Percentiles rank a stretch among this genome's conserved stretches.
phyloP scores from a whole-genome alignment of 2,888 invertebrate genomes.

The Acholoe squamosa region DNA sequence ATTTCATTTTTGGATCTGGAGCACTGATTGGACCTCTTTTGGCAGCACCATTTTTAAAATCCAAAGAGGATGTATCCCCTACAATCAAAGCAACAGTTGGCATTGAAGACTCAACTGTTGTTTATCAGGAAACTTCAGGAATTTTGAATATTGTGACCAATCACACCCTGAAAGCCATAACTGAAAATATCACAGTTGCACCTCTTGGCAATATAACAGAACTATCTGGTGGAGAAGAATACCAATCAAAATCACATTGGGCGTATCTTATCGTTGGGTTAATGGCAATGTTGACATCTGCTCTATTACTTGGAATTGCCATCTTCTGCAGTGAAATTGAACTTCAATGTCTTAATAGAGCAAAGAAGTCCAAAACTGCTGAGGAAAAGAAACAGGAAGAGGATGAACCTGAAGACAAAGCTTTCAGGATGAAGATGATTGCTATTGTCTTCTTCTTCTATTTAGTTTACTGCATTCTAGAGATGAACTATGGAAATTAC shows the following conservation, averaged over 20 bases:
- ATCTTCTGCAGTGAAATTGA: constrained; percentile 35
- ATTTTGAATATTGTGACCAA: neutral
- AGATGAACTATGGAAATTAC: constrained; percentile 37
- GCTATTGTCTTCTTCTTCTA: constrained; percentile 37
- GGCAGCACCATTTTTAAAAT: constrained; percentile 55
- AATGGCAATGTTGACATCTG: neutral
- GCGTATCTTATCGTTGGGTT: constrained; percentile 8
- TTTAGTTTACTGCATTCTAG: constrained; percentile 23
- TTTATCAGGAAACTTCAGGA: neutral
- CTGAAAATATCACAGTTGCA: neutral
- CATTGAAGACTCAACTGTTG: neutral
- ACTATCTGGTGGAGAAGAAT: neutral
- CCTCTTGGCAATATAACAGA: neutral
- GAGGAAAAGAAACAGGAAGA: neutral
- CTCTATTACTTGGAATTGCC: neutral
- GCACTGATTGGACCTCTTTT: constrained; percentile 37
- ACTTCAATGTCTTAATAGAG: neutral
- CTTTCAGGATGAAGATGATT: neutral
- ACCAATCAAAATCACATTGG: neutral
- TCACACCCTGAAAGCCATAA: neutral
- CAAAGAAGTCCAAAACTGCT: neutral
- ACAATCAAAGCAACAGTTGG: neutral
- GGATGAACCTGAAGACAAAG: neutral
- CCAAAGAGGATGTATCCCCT: neutral
- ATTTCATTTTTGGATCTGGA: constrained; percentile 54